Base-by-base conservation (phyloP, 1,140 invertebrate species). In the Marisa cornuarietis region DNA sequence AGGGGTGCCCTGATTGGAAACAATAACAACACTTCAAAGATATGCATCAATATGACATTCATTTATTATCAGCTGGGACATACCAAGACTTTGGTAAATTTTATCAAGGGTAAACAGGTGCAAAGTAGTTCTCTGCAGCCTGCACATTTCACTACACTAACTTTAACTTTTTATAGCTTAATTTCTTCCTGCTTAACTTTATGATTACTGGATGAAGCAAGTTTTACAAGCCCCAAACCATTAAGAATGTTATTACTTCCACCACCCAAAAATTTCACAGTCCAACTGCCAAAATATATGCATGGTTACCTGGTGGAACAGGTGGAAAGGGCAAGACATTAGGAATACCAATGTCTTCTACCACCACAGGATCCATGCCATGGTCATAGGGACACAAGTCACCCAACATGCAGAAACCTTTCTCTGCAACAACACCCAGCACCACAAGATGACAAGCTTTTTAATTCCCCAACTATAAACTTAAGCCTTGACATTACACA, bases 361-460 rank as follows among this genome's bases (percentile, higher is more conserved):
- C 91, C 7, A 99, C 95, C 0, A 99, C 95, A 4, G 97, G 97
- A 91, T 99, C 97, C 8, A 94, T 93, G 22, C 98, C 97, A 91
- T 99, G 97, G 92, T 99, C 97, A 92, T 94, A 99, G 24, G 95
- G 96, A 91, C 98, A 99, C 71, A 97, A 93, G 91, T 99, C 97
- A 14, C 97, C 97, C 52, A 96, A 93, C 94, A 98, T 96, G 90
- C 98, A 99, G 88, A 96, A 98, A 7, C 97, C 97, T 91, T 96
- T 96, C 91, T 97, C 96, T 95, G 90, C 52, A 88, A 89, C 24
- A 79, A 49, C 71, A 75, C 4, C 65, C 52, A 80, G 54, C 54
- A 58, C 54, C 54, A 42, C 31, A 61, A 71, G 8, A 77, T 20
- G 2, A 76, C 7, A 63, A 74, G 49, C 51, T 74, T 74, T 51